Evolutionary conservation across 1,140 invertebrate species (phyloP).

Genomic region (Bombus difficillimus): DNA sequence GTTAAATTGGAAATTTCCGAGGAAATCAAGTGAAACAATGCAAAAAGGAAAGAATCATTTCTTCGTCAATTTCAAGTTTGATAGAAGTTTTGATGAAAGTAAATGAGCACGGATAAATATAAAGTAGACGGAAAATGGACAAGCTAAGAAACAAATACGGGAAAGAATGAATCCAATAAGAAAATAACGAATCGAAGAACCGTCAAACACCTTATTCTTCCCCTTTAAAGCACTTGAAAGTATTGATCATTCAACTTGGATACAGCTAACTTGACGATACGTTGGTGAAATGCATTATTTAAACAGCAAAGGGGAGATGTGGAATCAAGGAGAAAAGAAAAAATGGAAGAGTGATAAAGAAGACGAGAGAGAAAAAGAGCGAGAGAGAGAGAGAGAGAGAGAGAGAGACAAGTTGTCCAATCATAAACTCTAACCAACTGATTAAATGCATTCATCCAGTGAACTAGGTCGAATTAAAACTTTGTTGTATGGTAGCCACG

Average conservation of each 20-base stretch:
- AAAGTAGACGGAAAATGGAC: background rate
- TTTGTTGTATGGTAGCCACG: conserved; percentile 6
- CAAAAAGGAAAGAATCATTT: background rate
- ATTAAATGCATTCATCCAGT: conserved; percentile 14
- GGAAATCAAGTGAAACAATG: background rate
- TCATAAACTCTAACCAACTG: conserved; percentile 17
- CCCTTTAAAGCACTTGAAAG: conserved; percentile 41
- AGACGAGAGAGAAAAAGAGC: too few relatives aligned
- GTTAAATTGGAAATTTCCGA: background rate
- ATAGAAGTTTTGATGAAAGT: background rate
- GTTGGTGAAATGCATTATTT: conserved; percentile 36
- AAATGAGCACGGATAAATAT: background rate
- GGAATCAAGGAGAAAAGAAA: background rate
- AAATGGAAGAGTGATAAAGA: too few relatives aligned
- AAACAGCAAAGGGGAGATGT: background rate
- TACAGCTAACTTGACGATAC: conserved; percentile 33
- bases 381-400: background rate
- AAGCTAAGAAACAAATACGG: background rate
- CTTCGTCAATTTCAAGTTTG: background rate
- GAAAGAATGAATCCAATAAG: background rate
- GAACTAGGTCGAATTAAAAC: conserved; percentile 50
- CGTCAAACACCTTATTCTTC: background rate
- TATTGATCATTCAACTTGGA: conserved; percentile 55
- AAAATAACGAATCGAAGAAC: background rate
- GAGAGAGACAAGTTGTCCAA: background rate